Evolutionary conservation across 53 echinoderm and acorn worm species (phyloP).

Genomic region (Zoroaster sp.): DNA sequence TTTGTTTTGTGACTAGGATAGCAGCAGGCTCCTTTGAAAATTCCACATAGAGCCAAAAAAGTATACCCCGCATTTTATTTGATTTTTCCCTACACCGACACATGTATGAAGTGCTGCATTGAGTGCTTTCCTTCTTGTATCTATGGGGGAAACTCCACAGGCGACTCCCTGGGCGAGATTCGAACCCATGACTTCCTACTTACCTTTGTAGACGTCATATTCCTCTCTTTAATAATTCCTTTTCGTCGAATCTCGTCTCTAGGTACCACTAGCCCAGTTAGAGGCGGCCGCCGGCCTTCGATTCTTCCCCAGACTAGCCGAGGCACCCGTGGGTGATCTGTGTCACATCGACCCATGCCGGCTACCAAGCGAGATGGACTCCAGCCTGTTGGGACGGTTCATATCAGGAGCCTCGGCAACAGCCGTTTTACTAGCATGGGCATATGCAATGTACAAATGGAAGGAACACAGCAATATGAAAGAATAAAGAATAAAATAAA

Average conservation of each 20-base stretch:
- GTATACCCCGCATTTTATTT: no score
- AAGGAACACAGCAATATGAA: background rate
- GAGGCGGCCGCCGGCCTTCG: slow-evolving; percentile 64
- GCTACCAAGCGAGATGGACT: background rate
- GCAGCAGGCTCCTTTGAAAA: no score
- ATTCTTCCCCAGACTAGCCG: slow-evolving; percentile 64
- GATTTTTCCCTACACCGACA: no score
- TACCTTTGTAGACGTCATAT: no score
- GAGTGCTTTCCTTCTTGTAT: no score
- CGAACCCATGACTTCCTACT: no score
- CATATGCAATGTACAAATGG: slow-evolving; percentile 11
- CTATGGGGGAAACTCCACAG: no score
- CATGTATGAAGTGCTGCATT: no score
- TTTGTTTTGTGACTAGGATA: no score
- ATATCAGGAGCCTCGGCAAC: background rate
- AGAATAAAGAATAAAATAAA: background rate
- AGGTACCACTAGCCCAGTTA: slow-evolving; percentile 67
- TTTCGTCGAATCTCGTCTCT: background rate
- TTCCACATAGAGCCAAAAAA: no score
- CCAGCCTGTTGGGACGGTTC: background rate
- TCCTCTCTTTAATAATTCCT: background rate
- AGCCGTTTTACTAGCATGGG: background rate
- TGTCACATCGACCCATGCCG: slow-evolving; percentile 71
- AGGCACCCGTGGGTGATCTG: slow-evolving; percentile 60
- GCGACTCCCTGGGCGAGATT: no score